Evolutionary conservation across 2,113 vertebrate species (phyloP).

Genomic region (Pomatorhinus ruficollis): DNA sequence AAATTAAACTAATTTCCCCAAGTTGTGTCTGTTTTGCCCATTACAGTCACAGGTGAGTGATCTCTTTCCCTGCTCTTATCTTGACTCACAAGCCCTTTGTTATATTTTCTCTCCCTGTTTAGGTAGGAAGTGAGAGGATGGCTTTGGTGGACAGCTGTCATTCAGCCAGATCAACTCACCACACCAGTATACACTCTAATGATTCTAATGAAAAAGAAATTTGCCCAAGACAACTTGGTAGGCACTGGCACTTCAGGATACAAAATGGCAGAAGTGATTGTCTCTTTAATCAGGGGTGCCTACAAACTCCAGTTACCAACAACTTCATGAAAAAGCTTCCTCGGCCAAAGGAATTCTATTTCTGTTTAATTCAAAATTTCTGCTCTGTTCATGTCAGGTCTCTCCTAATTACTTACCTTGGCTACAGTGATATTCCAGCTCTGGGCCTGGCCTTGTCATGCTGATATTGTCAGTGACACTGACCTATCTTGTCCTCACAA

Average conservation of each 20-base stretch:
- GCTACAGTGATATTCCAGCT: neutral
- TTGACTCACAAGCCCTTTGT: accelerated
- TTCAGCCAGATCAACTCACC: neutral
- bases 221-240: neutral
- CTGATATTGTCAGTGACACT: neutral
- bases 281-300: neutral
- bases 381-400: neutral
- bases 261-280: neutral
- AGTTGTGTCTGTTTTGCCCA: neutral
- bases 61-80: neutral
- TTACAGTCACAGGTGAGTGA: neutral
- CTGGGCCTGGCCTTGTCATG: neutral
- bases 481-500: neutral
- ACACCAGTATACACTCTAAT: neutral
- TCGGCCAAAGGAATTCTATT: neutral
- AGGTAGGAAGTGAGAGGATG: neutral
- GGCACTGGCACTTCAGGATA: neutral
- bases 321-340: neutral
- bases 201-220: neutral
- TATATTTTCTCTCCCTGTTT: neutral
- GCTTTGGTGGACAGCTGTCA: neutral
- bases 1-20: neutral
- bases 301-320: neutral
- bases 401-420: neutral
- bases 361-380: neutral